Evolutionary conservation across 2,888 invertebrate genomes (phyloP), one percentile per base, ranked within the genome.

Genomic region (Petrophora chlorosata): DNA sequence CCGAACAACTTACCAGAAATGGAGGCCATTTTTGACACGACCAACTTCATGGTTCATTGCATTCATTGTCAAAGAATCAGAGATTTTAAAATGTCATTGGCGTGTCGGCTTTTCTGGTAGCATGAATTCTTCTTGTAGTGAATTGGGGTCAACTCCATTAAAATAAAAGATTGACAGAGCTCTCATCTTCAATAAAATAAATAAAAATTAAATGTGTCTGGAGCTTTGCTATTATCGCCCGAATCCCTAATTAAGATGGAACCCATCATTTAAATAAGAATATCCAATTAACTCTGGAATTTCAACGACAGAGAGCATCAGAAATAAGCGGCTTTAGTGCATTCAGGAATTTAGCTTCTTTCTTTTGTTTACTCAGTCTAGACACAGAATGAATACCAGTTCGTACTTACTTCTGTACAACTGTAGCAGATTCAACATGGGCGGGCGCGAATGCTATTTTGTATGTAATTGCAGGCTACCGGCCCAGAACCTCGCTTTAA

Each of bases 391-490:
- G n/a, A n/a, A n/a, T n/a, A n/a, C n/a, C n/a, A n/a, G n/a, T n/a
- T n/a, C n/a, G n/a, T n/a, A n/a, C n/a, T n/a, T n/a, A n/a, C n/a
- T n/a, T n/a, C n/a, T n/a, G 16, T 45, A 39, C 44, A 33, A 25
- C 25, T 10, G 34, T 50, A 47, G 62, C 38, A 28, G 54, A 58
- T 59, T 50, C 72, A 45, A 58, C 67, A 60, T 73, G 75, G 66
- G 76, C 70, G 73, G 76, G 66, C 72, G 54, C 67, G 53, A 52
- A 48, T 56, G 61, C 50, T 74, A 74, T 77, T 80, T 76, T 73
- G 65, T 73, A 75, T 70, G 65, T 77, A 79, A 81, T 79, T 79
- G 73, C 73, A 68, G 52, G 39, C 12, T 54, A 53, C 59, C 8
- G 7, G 40, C 3, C 63, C 59, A 61, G 62, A 56, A 59, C 61